A percentile compares a stretch with the other conserved stretches of the same genome.
These are phyloP conservation scores for Enchytraeus crypticus DNA, from an alignment of 2,888 invertebrate species.

Conservation along the genomic window DNA sequence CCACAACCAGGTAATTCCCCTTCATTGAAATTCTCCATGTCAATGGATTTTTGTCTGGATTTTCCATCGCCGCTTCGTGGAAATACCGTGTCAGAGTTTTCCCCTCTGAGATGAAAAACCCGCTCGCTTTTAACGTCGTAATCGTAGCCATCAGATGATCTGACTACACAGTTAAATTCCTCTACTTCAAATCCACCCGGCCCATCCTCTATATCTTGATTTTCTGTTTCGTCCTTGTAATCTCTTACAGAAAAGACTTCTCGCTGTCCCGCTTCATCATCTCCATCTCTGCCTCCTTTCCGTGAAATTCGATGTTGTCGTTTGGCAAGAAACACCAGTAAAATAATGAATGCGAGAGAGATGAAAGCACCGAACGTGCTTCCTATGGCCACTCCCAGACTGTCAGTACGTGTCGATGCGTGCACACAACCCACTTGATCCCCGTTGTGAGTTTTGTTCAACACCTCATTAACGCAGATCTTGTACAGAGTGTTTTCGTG, in stretches of 20 bases:
- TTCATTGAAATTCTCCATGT: too few species aligned
- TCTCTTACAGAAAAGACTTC: too few species aligned
- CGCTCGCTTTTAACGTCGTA: too few species aligned
- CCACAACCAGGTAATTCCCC: too few species aligned
- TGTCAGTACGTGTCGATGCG: conserved; percentile 25
- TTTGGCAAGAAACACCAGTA: conserved; percentile 28
- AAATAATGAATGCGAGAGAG: conserved; percentile 25
- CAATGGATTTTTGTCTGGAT: too few species aligned
- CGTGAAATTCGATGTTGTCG: conserved; percentile 20
- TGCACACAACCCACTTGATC: conserved; percentile 16
- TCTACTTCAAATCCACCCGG: too few species aligned
- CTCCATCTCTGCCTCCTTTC: conserved; percentile 9
- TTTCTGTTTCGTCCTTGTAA: too few species aligned
- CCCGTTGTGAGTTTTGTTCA: conserved; percentile 6
- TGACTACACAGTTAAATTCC: conserved; percentile 6
- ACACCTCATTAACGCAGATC: conserved; percentile 22
- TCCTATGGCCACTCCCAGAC: conserved; percentile 26
- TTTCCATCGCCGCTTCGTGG: too few species aligned
- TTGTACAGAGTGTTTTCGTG: conserved; percentile 28
- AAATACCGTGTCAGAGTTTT: too few species aligned
- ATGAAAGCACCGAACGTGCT: conserved; percentile 30
- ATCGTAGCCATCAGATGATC: background rate
- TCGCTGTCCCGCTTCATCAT: background rate
- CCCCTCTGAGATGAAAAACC: too few species aligned
- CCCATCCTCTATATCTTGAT: too few species aligned